These are phyloP conservation scores for Paedocypris micromegethes DNA, from an alignment of 2,797 vertebrate genomes.

Conservation along the genomic window DNA sequence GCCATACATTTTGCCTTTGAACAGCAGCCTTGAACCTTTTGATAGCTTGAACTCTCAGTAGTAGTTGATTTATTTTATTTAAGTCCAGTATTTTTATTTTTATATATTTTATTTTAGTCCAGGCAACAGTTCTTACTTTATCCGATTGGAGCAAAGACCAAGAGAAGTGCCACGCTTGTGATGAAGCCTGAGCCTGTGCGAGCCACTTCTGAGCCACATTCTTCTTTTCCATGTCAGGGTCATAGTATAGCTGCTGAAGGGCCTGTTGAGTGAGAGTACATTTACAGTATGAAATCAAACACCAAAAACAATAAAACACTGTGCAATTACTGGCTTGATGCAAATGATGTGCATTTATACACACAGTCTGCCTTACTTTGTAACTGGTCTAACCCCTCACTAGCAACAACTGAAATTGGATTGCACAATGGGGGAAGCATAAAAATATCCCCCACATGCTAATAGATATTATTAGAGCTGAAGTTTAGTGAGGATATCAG, in stretches of 20 bases:
- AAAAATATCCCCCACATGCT: constrained; percentile 59
- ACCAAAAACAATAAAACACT: too few species aligned
- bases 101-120: background rate
- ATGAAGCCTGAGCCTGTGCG: constrained; percentile 89
- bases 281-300: too few species aligned
- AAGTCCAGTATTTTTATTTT: too few species aligned
- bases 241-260: constrained; percentile 95
- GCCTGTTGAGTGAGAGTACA: constrained; percentile 65
- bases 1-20: too few species aligned
- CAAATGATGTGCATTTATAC: too few species aligned
- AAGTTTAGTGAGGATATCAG: constrained; percentile 55
- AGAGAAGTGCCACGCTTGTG: constrained; percentile 96
- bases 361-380: too few species aligned
- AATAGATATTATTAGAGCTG: constrained; percentile 71
- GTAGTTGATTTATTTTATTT: too few species aligned
- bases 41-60: too few species aligned
- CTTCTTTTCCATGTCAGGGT: constrained; percentile 92
- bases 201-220: constrained; percentile 97
- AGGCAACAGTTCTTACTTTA: constrained; percentile 63
- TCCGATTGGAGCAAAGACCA: constrained; percentile 86
- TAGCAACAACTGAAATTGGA: background rate
- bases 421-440: constrained; percentile 24
- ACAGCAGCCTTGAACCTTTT: too few species aligned
- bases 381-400: too few species aligned
- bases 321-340: too few species aligned